Evolutionary conservation across 2,797 vertebrate species (phyloP), one percentile per base, ranked within the genome.

Genomic region (Coracias cyanogaster): DNA sequence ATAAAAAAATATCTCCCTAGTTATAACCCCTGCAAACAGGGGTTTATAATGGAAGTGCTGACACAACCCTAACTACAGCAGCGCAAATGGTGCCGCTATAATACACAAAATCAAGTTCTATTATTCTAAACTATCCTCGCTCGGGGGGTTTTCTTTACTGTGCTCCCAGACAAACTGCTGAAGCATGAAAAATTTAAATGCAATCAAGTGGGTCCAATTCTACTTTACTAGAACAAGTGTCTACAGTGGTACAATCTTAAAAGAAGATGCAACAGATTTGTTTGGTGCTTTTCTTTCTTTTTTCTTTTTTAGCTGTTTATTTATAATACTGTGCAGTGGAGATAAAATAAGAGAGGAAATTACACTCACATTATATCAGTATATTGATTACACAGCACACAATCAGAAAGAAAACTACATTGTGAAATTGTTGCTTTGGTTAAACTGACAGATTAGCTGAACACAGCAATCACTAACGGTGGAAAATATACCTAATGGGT

Each of bases 41-140:
- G 96, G 97, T 97, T 98, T 98, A 98, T 98, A 98, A 98, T 98
- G 98, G 98, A 98, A 98, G 97, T 98, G 98, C 98, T 98, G 98
- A 98, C 98, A 98, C 98, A 98, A 98, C 97, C 98, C 98, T 98
- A 98, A 98, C 98, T 97, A 98, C 97, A 98, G 98, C 98, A 97
- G 98, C 97, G 96, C 98, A 98, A 98, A 98, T 98, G 98, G 97
- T 98, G 98, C 98, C 95, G 97, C 98, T 98, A 98, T 98, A 98
- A 98, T 99, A 99, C 98, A 98, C 98, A 99, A 99, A 99, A 99
- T 99, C 99, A 99, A 99, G 99, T 99, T 98, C 98, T 99, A 99
- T 99, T 99, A 99, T 99, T 99, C 99, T 99, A 99, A 99, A 99
- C 99, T 99, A 99, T 99, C 98, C 98, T 99, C 99, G 98, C 99